Base-by-base conservation (phyloP, 2,888 invertebrate species). In the Gari tellinella region DNA sequence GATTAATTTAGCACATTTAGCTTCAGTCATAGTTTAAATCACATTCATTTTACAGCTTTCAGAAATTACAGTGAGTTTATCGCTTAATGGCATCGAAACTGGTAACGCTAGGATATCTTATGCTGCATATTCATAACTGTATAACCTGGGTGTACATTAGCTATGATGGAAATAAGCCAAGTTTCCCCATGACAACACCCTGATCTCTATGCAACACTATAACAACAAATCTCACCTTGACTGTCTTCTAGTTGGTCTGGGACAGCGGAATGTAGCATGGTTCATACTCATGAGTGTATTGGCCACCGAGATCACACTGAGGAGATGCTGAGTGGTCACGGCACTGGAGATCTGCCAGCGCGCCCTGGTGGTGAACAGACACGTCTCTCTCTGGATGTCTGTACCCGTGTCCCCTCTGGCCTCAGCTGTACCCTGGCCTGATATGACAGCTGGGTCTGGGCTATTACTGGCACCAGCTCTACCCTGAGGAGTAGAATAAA, bases 201-300 rank as follows among this genome's bases (percentile, higher is more conserved):
- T n/a, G n/a, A n/a, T n/a, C n/a, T n/a, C n/a, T n/a, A n/a, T n/a
- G n/a, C n/a, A n/a, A n/a, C n/a, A n/a, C n/a, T n/a, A n/a, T n/a
- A n/a, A n/a, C n/a, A n/a, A n/a, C n/a, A n/a, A n/a, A n/a, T 15
- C 49, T 52, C 3, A 64, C 72, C 72, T 65, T 62, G 51, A 62
- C 17, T 55, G 63, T 21, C 55, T 53, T 15, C 37, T 43, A n/a
- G 60, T 55, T 23, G 69, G 64, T 40, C 67, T 57, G 1, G 65
- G 68, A 14, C 64, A 62, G 17, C 61, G 74, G 92, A 99, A 98
- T 45, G 97, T 96, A 38, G 98, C 97, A 88, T 97, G 97, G 91
- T 96, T 97, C 97, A 99, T 98, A 0, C 98, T 97, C 97, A 99
- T 91, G 56, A 99, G 94, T 0, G 99, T 99, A 92, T 99, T 98